phyloP scores from a whole-genome alignment of 2,113 vertebrate genomes.

The Plecturocebus donacophilus region DNA sequence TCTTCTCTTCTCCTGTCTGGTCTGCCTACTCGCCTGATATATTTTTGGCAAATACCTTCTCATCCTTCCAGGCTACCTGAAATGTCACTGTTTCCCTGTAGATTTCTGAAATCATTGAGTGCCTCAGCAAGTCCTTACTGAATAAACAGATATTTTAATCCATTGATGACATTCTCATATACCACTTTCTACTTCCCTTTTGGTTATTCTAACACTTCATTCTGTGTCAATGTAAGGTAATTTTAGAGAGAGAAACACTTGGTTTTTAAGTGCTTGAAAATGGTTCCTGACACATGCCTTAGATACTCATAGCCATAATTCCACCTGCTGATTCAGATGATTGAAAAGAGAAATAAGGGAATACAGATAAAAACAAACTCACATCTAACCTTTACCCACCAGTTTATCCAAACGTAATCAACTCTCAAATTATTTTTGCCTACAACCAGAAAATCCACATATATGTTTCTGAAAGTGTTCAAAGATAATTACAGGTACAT shows the following conservation, averaged over 20 bases:
- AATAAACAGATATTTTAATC: background rate
- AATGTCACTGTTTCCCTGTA: background rate
- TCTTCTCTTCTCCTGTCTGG: too few species aligned
- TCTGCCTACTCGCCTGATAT: fast-evolving
- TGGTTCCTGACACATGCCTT: background rate
- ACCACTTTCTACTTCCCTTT: background rate
- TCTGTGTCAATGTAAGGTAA: too few species aligned
- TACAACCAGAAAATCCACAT: background rate
- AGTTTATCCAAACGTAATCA: background rate
- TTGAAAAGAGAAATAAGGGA: background rate
- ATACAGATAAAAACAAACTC: background rate
- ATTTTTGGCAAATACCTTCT: background rate
- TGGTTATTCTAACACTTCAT: fast-evolving
- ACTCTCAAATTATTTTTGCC: background rate
- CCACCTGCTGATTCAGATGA: background rate
- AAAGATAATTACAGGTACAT: background rate
- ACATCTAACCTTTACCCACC: background rate
- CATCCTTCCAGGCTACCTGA: background rate
- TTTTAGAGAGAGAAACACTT: background rate
- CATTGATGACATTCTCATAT: background rate
- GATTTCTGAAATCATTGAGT: background rate
- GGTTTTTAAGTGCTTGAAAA: background rate
- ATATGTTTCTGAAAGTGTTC: background rate
- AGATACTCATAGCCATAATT: background rate
- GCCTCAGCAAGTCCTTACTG: background rate